These are phyloP conservation scores for Ellobius talpinus DNA, from an alignment of 2,113 vertebrate genomes.

Conservation along the genomic window DNA sequence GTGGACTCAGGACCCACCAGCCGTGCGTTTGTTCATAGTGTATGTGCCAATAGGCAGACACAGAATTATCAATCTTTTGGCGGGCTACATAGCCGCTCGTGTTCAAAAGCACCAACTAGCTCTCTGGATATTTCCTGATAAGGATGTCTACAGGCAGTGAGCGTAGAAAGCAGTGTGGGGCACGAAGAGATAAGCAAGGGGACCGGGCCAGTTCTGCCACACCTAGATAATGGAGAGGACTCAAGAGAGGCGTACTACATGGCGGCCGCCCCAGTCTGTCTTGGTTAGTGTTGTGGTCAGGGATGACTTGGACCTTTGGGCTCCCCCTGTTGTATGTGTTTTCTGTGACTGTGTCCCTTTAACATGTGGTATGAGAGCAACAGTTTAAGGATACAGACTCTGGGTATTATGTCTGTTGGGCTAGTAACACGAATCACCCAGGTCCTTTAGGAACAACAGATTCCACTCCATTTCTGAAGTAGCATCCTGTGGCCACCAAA, in stretches of 20 bases:
- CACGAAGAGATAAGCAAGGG: conserved; percentile 66
- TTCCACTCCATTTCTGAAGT: conserved; percentile 6
- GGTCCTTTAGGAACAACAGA: not conserved
- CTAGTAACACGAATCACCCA: not conserved
- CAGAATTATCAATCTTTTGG: conserved; percentile 52
- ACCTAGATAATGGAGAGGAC: conserved; percentile 69
- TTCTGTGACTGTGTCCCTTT: not conserved
- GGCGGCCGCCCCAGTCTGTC: not conserved
- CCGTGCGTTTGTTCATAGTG: not conserved
- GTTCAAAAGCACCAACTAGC: conserved; percentile 66
- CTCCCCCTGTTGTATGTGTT: not conserved
- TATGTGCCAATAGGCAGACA: not conserved
- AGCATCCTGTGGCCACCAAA: not conserved
- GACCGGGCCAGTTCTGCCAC: conserved; percentile 49
- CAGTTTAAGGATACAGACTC: not conserved
- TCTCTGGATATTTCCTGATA: conserved; percentile 76
- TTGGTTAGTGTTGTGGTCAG: not conserved
- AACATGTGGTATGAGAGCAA: not conserved
- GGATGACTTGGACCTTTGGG: not conserved
- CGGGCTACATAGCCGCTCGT: conserved; percentile 58
- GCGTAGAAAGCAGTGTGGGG: conserved; percentile 58
- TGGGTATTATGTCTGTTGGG: conserved; percentile 38
- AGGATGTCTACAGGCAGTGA: conserved; percentile 57
- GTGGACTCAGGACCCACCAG: not conserved
- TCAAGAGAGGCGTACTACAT: not conserved